Evolutionary conservation across 2,888 invertebrate species (phyloP), one percentile per base, ranked within the genome.

Genomic region (Spilosoma lubricipeda): DNA sequence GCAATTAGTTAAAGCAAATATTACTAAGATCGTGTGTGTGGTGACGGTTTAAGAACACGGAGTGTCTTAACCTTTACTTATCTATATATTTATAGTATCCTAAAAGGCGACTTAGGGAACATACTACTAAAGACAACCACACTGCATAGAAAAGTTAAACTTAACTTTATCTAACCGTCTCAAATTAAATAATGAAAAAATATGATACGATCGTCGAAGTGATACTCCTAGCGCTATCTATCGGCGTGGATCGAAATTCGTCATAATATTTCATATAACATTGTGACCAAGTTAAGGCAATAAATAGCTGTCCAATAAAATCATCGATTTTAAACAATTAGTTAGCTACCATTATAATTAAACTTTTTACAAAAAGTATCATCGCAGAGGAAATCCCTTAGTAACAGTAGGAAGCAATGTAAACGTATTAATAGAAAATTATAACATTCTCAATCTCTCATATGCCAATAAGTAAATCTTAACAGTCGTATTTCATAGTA

Each of bases 391-490:
- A 30, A 20, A 63, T 30, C 30, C 30, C 27, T 30, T 63, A 63
- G 15, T 30, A 63, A 7, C 5, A 63, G 18, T 7, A 7, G 30
- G 7, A 39, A 11, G 11, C 39, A 3, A 30, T 63, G 30, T 30
- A 30, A 63, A 63, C 7, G 15, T 63, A 63, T 63, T 63, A 27
- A 18, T 63, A 18, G 15, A 63, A 30, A 63, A 30, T 15, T 63
- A 30, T 63, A 7, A 56, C 15, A 59, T 59, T 30, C 30, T 2
- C 30, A 30, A 30, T 63, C 33, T 23, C n/a, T 48, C n/a, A 33
- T 48, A 48, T 59, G 11, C 59, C 45, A 15, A 67, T 63, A n/a
- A 63, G 63, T 72, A 63, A 72, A 1, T 72, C 72, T 63, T 27
- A 48, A 68, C 30, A 48, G n/a, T 36, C 66, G 52, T 36, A 68